Evolutionary conservation across 92 coral and sea anemone genomes (phyloP).

Genomic region (Actinernus sp.): DNA sequence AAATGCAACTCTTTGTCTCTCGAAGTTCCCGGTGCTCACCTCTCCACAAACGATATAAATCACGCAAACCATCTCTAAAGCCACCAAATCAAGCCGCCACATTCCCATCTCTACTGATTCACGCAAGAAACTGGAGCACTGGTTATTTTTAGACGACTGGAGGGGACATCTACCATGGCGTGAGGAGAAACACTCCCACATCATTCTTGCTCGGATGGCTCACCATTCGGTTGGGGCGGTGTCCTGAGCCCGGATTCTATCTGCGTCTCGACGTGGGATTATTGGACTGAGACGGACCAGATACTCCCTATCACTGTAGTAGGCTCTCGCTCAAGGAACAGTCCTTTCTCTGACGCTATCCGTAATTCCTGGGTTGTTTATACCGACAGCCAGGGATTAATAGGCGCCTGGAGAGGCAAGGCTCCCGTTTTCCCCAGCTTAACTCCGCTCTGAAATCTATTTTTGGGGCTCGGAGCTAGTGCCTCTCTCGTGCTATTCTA

Average conservation of each 20-base stretch:
- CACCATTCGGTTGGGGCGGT: constrained; percentile 48
- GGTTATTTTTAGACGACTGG: too few species aligned
- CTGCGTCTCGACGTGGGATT: constrained; percentile 17
- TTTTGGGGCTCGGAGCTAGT: neutral
- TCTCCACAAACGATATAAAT: too few species aligned
- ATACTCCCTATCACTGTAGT: too few species aligned
- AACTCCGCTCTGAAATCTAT: constrained; percentile 25
- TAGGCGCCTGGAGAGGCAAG: constrained; percentile 20
- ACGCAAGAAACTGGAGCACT: too few species aligned
- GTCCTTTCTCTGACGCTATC: constrained; percentile 11
- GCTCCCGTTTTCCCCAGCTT: constrained; percentile 16
- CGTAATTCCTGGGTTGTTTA: constrained; percentile 42
- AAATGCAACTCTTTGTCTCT: neutral
- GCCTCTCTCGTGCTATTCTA: constrained; percentile 8
- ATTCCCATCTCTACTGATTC: neutral
- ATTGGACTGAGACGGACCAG: constrained; percentile 17
- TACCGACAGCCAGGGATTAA: constrained; percentile 21
- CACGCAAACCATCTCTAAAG: constrained; percentile 17
- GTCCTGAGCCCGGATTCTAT: too few species aligned
- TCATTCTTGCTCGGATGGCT: too few species aligned
- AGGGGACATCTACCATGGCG: too few species aligned
- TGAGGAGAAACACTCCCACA: too few species aligned
- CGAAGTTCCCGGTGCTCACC: constrained; percentile 1
- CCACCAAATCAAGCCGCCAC: neutral
- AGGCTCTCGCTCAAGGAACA: too few species aligned